Evolutionary conservation across 1,140 invertebrate species (phyloP), one percentile per base, ranked within the genome.

Genomic region (Pteromalus puparum): DNA sequence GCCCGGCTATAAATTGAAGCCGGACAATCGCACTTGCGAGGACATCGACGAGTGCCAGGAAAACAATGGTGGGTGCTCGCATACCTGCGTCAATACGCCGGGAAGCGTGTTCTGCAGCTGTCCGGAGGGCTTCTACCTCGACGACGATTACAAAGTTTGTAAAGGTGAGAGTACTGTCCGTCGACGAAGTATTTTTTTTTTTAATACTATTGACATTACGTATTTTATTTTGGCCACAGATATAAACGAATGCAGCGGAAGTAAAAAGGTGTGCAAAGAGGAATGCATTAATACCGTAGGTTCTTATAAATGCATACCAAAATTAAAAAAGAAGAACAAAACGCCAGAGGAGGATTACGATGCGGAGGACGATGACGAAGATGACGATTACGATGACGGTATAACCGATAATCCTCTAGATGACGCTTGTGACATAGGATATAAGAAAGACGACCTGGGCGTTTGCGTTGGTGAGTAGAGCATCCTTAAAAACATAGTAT

Each of bases 201-300:
- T n/a, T n/a, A n/a, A 34, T 5, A 34, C 30, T n/a, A 15, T 6
- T 61, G 18, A 4, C n/a, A 21, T 7, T 68, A 7, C 30, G 26
- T 76, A 21, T 78, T 46, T 42, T 24, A 70, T 46, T 80, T 2
- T 46, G 65, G 26, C 28, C 1, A n/a, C 87, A 96, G 96, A 97
- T 89, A 93, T 97, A 48, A 94, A 97, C 86, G 96, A 97, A 87
- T 97, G 96, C 88, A 87, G 92, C 6, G 91, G 93, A 6, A 93
- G 93, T 0, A 81, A 84, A 79, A 74, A 72, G 21, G 9, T 81
- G 3, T 89, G 88, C 70, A 84, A 87, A 0, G 81, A 89, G 30
- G 92, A 93, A n/a, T 96, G 95, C 86, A 88, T 92, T 18, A 95
- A 95, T 86, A 94, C 94, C 1, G 88, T 91, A n/a, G 95, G 95